Evolutionary conservation across 2,797 vertebrate genomes (phyloP).

Genomic region (Enteromius viviparus): DNA sequence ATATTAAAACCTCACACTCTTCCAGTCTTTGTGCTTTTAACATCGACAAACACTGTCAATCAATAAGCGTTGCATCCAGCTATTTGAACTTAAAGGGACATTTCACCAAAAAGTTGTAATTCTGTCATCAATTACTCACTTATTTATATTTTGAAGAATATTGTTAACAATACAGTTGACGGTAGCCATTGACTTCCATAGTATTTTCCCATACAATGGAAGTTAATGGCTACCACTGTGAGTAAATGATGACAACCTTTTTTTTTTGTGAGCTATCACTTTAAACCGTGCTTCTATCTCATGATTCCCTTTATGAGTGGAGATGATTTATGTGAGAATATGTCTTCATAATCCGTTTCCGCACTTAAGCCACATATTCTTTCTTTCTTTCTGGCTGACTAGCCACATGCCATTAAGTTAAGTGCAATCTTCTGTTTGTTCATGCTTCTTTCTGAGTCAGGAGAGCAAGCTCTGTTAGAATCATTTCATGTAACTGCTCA

Average conservation of each 20-base stretch:
- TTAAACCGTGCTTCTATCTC: background rate
- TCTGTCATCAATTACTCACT: background rate
- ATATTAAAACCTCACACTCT: background rate
- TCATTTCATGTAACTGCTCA: constrained; percentile 32
- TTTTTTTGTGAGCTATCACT: background rate
- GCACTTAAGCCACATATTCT: background rate
- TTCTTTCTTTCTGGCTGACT: constrained; percentile 9
- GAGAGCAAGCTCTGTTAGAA: constrained; percentile 37
- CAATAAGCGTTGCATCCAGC: background rate
- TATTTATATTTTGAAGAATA: background rate
- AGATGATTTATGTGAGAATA: background rate
- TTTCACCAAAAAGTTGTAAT: background rate
- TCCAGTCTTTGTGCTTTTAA: constrained; percentile 10
- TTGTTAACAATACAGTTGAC: background rate
- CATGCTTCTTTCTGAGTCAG: constrained; percentile 28
- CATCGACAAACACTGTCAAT: background rate
- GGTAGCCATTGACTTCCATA: background rate
- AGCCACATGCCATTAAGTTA: constrained; percentile 27
- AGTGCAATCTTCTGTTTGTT: constrained; percentile 43
- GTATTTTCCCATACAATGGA: background rate
- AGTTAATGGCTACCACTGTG: background rate
- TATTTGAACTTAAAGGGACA: background rate
- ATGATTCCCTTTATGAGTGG: background rate
- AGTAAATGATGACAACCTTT: background rate
- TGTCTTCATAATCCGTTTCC: background rate